These are phyloP conservation scores for Laterallus jamaicensis DNA, from an alignment of 2,113 vertebrate genomes.

Conservation along the genomic window DNA sequence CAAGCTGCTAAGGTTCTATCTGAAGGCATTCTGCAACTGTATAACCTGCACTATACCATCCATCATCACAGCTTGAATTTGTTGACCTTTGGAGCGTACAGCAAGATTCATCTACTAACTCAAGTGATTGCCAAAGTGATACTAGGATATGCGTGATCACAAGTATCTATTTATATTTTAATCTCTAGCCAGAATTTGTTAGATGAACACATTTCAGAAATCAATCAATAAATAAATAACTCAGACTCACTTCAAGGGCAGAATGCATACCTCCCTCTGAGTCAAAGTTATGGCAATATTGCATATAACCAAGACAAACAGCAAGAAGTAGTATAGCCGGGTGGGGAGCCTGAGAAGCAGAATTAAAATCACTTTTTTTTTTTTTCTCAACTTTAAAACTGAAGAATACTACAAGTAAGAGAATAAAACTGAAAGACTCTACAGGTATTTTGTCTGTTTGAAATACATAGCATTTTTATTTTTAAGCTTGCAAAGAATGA, in stretches of 20 bases:
- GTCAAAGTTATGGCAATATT: neutral
- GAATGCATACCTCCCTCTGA: neutral
- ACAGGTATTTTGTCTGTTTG: neutral
- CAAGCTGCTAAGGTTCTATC: neutral
- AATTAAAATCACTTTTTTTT: neutral
- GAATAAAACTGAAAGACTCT: neutral
- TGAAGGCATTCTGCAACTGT: neutral
- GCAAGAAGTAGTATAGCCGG: neutral
- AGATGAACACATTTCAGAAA: conserved; percentile 13
- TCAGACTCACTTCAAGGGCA: neutral
- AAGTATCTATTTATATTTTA: neutral
- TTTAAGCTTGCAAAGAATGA: neutral
- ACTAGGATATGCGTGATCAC: fast-evolving
- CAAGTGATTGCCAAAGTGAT: neutral
- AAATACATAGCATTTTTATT: neutral
- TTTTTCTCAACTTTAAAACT: neutral
- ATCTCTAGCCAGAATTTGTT: neutral
- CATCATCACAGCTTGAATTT: neutral
- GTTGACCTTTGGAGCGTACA: neutral
- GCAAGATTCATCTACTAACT: neutral
- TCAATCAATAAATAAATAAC: neutral
- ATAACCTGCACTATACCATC: neutral
- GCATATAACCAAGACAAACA: neutral
- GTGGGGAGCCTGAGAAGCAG: neutral
- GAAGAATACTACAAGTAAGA: neutral